Percentiles rank a stretch among this genome's conserved stretches.
Evolutionary conservation across 2,113 vertebrate species (phyloP).

Genomic region (Axis porcinus): DNA sequence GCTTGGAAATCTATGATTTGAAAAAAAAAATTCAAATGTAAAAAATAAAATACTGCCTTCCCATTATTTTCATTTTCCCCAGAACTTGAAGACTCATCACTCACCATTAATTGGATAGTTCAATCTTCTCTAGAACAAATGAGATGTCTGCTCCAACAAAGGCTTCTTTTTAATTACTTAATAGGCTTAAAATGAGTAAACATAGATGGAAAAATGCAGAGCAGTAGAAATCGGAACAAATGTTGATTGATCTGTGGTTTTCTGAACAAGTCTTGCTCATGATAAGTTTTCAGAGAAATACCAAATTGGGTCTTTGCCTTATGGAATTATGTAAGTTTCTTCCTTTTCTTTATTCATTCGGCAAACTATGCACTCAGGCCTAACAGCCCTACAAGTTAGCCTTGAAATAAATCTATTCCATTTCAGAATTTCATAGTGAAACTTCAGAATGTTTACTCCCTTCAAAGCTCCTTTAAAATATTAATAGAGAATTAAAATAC

Average conservation of each 20-base stretch:
- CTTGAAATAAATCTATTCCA: not conserved
- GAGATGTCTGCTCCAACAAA: conserved; percentile 40
- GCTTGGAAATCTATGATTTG: conserved; percentile 65
- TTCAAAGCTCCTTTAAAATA: not conserved
- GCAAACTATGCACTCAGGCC: conserved; percentile 53
- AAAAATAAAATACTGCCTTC: conserved; percentile 59
- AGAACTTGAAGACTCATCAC: not conserved
- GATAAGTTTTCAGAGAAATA: conserved; percentile 65
- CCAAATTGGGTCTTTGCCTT: conserved; percentile 58
- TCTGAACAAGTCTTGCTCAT: conserved; percentile 58
- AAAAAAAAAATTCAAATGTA: conserved; percentile 65
- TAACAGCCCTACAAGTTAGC: not conserved
- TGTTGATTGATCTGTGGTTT: conserved; percentile 46
- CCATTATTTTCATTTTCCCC: not conserved
- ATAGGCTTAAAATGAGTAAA: conserved; percentile 57
- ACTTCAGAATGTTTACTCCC: not conserved
- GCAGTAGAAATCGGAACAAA: conserved; percentile 45
- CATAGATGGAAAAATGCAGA: conserved; percentile 46
- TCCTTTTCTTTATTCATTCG: conserved; percentile 38
- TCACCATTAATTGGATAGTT: not conserved
- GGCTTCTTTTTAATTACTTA: conserved; percentile 71
- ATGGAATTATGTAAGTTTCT: conserved; percentile 51
- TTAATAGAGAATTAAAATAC: conserved; percentile 43
- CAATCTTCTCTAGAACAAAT: conserved; percentile 56
- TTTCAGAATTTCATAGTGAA: not conserved